A percentile compares a stretch with the other conserved stretches of the same genome.
These are phyloP conservation scores for Aeoliscus strigatus DNA, from an alignment of 2,797 vertebrate genomes.

Conservation along the genomic window DNA sequence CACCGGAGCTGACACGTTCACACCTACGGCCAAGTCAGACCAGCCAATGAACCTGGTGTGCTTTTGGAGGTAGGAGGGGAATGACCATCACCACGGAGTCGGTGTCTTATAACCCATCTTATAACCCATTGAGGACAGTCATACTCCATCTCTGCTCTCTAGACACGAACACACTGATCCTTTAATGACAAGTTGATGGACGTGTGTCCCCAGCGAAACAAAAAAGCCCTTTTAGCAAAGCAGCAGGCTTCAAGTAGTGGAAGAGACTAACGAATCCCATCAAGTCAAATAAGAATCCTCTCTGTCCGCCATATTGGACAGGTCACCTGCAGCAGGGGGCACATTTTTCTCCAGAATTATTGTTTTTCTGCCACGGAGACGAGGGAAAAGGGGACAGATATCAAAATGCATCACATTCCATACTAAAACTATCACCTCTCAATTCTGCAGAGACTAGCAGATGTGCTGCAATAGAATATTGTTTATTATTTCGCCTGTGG, in stretches of 20 bases:
- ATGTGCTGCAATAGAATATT: conserved; percentile 45
- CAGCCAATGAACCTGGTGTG: too few relatives aligned
- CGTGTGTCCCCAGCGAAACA: conserved; percentile 13
- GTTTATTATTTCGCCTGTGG: conserved; percentile 54
- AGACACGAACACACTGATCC: too few relatives aligned
- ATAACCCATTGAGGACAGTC: too few relatives aligned
- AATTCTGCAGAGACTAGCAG: conserved; percentile 26
- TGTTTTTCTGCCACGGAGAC: conserved; percentile 32
- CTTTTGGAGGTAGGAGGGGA: too few relatives aligned
- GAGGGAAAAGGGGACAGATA: conserved; percentile 10
- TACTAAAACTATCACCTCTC: conserved; percentile 25
- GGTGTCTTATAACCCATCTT: too few relatives aligned
- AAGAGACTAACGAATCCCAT: conserved; percentile 17
- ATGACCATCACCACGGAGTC: too few relatives aligned
- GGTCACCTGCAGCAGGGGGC: conserved; percentile 20
- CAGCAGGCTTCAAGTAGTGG: conserved; percentile 7
- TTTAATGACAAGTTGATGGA: not conserved
- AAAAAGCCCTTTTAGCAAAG: conserved; percentile 17
- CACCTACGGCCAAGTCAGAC: too few relatives aligned
- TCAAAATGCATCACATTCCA: conserved; percentile 38
- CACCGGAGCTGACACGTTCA: too few relatives aligned
- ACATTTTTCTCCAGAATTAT: conserved; percentile 48
- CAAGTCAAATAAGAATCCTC: conserved; percentile 27
- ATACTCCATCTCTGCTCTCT: too few relatives aligned
- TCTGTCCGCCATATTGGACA: conserved; percentile 17